These are phyloP conservation scores for Aleiodes testaceus DNA, from an alignment of 2,888 invertebrate species.

Conservation along the genomic window DNA sequence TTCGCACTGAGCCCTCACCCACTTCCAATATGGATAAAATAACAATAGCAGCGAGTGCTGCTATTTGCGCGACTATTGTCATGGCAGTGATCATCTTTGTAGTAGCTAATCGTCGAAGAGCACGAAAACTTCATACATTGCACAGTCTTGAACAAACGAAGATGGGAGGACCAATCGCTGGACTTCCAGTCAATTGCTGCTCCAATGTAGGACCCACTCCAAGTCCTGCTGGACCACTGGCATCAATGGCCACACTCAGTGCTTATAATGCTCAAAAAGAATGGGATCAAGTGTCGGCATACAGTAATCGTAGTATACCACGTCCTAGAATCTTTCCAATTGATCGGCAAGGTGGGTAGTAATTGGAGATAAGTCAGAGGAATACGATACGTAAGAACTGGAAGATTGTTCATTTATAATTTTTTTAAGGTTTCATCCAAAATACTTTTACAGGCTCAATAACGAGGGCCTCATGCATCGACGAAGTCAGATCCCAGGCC, in stretches of 20 bases:
- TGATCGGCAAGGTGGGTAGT: conserved; percentile 74
- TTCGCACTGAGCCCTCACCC: conserved; percentile 87
- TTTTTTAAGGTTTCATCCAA: conserved; percentile 35
- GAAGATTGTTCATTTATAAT: neutral
- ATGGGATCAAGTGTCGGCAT: conserved; percentile 92
- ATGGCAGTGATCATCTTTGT: conserved; percentile 93
- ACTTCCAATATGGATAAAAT: conserved; percentile 96
- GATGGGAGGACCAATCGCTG: conserved; percentile 80
- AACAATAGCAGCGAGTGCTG: conserved; percentile 93
- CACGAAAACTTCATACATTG: conserved; percentile 82
- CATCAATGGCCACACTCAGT: conserved; percentile 87
- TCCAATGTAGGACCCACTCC: conserved; percentile 82
- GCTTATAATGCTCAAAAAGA: conserved; percentile 90
- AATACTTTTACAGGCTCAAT: conserved; percentile 64
- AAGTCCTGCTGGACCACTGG: conserved; percentile 86
- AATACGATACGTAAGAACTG: neutral
- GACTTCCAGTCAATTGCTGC: conserved; percentile 87
- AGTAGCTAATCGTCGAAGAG: conserved; percentile 86
- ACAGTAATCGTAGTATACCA: conserved; percentile 92
- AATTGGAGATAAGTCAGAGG: neutral
- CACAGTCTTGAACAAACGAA: conserved; percentile 81
- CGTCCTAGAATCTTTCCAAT: conserved; percentile 88
- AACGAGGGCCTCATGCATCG: conserved; percentile 74
- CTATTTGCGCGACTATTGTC: conserved; percentile 93
- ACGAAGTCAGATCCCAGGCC: conserved; percentile 83